Conservation (phyloP, 2,797 vertebrate species). For the Myotis pilosus region DNA sequence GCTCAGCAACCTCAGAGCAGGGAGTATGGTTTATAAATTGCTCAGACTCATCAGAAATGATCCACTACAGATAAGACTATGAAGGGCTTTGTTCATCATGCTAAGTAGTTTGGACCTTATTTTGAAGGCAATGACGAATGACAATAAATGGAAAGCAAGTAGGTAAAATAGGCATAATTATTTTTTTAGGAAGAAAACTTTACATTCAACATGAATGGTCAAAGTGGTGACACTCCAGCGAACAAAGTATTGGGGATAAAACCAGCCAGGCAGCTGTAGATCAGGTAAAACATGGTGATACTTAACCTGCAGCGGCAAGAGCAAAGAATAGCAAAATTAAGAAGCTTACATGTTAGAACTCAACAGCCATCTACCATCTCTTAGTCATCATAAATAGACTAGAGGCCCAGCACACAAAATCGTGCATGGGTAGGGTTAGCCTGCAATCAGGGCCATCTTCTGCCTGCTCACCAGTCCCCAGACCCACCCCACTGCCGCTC, state of each 20-base stretch:
- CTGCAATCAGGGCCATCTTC: too few relatives aligned
- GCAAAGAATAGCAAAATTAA: neutral
- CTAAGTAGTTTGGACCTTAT: neutral
- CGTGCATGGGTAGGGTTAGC: too few relatives aligned
- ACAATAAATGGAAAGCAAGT: neutral
- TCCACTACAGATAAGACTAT: neutral
- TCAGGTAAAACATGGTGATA: neutral
- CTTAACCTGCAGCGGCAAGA: neutral
- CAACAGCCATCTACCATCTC: neutral
- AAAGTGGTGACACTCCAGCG: neutral
- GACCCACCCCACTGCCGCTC: too few relatives aligned
- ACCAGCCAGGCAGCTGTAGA: neutral
- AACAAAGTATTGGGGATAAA: neutral
- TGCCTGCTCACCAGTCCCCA: too few relatives aligned
- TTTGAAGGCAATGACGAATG: neutral
- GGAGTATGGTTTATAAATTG: neutral
- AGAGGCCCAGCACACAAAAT: too few relatives aligned
- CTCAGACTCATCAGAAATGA: neutral
- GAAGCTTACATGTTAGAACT: neutral
- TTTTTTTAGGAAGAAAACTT: neutral
- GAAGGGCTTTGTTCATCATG: neutral
- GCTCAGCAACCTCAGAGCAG: neutral
- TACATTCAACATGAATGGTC: neutral
- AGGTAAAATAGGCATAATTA: neutral
- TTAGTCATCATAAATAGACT: neutral